phyloP scores from a whole-genome alignment of 1,140 invertebrate species.

The Coelopa frigida region DNA sequence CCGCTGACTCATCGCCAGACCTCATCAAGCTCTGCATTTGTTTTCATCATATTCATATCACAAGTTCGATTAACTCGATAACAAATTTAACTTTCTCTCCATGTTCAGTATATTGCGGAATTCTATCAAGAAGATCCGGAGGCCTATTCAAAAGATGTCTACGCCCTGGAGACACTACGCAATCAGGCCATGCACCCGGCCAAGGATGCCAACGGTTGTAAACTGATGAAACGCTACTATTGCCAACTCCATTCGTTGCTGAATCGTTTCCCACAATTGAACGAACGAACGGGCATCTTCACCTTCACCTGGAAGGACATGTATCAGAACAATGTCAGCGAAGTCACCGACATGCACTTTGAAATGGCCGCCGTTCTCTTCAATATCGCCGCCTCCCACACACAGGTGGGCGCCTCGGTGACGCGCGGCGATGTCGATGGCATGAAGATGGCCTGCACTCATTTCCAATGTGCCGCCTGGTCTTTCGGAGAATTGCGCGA shows the following conservation, averaged over 20 bases:
- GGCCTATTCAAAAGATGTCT: slow-evolving; percentile 80
- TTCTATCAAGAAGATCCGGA: slow-evolving; percentile 92
- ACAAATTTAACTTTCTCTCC: neutral
- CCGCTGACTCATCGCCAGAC: neutral
- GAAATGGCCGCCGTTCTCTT: slow-evolving; percentile 89
- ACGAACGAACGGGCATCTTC: slow-evolving; percentile 61
- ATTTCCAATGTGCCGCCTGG: slow-evolving; percentile 96
- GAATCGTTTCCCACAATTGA: slow-evolving; percentile 85
- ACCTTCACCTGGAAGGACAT: slow-evolving; percentile 85
- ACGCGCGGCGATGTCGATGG: slow-evolving; percentile 75
- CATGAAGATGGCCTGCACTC: slow-evolving; percentile 92
- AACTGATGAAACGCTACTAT: slow-evolving; percentile 85
- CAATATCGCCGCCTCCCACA: slow-evolving; percentile 92
- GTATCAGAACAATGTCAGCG: slow-evolving; percentile 70
- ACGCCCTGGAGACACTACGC: slow-evolving; percentile 77
- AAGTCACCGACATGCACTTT: slow-evolving; percentile 76
- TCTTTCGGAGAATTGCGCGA: slow-evolving; percentile 77
- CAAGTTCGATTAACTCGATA: neutral
- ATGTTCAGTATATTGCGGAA: slow-evolving; percentile 78
- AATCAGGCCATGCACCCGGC: slow-evolving; percentile 73
- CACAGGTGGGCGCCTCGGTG: slow-evolving; percentile 77
- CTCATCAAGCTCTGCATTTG: neutral
- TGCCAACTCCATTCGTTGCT: slow-evolving; percentile 89
- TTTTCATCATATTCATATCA: slow-evolving; percentile 1
- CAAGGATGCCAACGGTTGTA: slow-evolving; percentile 73